phyloP scores from a whole-genome alignment of 30 jellyfish, hydroid and myxozoan genomes.

The Catostylus mosaicus region DNA sequence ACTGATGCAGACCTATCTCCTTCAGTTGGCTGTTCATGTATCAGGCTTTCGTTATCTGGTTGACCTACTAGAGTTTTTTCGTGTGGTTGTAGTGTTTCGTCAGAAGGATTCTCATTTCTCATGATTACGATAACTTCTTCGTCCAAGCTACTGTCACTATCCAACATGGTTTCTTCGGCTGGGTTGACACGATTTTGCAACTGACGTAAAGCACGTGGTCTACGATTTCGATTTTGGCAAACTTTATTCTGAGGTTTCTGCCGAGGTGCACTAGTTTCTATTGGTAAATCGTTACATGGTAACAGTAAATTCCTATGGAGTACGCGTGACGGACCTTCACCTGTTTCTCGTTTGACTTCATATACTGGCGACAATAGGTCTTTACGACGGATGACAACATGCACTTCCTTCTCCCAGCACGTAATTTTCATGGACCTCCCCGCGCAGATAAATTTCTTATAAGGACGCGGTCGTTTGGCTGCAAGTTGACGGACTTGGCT shows the following conservation, averaged over 20 bases:
- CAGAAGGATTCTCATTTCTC: not conserved
- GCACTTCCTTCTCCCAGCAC: slow-evolving; percentile 59
- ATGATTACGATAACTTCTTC: slow-evolving; percentile 25
- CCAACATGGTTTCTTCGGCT: not conserved
- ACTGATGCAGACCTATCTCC: not conserved
- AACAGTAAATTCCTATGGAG: slow-evolving; percentile 39
- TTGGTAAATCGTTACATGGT: slow-evolving; percentile 37
- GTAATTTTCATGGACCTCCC: no score
- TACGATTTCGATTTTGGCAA: slow-evolving; percentile 28
- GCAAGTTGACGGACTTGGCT: not conserved
- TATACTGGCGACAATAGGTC: slow-evolving; percentile 34
- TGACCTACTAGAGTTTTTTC: not conserved
- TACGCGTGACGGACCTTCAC: slow-evolving; percentile 28
- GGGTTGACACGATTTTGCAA: not conserved
- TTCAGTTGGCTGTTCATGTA: not conserved
- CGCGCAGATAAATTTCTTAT: slow-evolving; percentile 46
- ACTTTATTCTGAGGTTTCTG: no score
- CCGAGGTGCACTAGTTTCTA: slow-evolving; percentile 4
- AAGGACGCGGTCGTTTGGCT: slow-evolving; percentile 51
- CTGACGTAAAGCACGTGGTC: slow-evolving; percentile 17
- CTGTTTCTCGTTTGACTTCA: slow-evolving; percentile 39
- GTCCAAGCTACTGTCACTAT: slow-evolving; percentile 5
- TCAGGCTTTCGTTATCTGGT: not conserved
- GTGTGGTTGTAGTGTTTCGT: not conserved
- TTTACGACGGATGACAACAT: slow-evolving; percentile 23